A percentile compares a stretch with the other conserved stretches of the same genome.
Conservation (phyloP, 2,113 vertebrate genomes). For the Penelope pileata region DNA sequence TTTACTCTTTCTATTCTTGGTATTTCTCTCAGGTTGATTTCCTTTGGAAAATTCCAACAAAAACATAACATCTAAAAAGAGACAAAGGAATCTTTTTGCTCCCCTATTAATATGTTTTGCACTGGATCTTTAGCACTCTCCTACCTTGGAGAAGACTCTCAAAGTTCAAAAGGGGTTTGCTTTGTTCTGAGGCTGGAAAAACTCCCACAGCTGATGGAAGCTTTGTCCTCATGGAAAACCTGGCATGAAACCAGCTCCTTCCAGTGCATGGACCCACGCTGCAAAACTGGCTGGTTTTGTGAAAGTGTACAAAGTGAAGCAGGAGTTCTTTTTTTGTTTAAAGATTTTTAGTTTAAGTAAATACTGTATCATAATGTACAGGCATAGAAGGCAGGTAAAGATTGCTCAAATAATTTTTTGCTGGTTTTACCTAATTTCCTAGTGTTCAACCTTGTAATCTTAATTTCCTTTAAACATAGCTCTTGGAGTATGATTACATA, state of each 20-base stretch:
- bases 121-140: not conserved
- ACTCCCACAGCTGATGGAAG: not conserved
- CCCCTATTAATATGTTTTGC: not conserved
- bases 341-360: too few relatives aligned
- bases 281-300: not conserved
- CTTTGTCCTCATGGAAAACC: not conserved
- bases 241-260: not conserved
- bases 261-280: not conserved
- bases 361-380: too few relatives aligned
- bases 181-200: not conserved
- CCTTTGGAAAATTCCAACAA: not conserved
- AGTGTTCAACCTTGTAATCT: not conserved
- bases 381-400: too few relatives aligned
- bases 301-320: not conserved
- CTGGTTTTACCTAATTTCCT: too few relatives aligned
- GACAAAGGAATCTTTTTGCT: not conserved
- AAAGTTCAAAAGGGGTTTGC: not conserved
- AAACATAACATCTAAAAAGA: not conserved
- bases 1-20: not conserved
- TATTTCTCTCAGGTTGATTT: not conserved
- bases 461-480: not conserved
- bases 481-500: not conserved
- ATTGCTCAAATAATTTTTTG: too few relatives aligned
- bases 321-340: too few relatives aligned
- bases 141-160: not conserved